Evolutionary conservation across 2,113 vertebrate genomes (phyloP), one percentile per base, ranked within the genome.

Genomic region (Neoarius graeffei): DNA sequence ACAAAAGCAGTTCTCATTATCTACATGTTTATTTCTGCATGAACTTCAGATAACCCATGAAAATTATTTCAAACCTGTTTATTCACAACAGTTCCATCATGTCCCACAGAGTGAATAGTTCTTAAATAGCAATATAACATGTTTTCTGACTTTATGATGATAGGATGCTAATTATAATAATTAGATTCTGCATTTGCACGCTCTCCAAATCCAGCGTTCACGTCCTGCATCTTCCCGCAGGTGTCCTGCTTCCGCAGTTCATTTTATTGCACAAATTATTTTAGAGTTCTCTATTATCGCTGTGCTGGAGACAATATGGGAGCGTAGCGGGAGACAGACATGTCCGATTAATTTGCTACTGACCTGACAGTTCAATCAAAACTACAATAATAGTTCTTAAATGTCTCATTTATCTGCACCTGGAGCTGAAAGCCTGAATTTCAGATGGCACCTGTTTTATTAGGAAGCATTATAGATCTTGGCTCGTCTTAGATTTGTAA

Each of bases 291-390:
- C 60, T 67, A 84, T 88, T 84, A 88, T 25, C 27, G 13, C 81
- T 48, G 73, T 14, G 81, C 84, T 50, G 74, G 48, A 81, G 87
- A 85, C 23, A 27, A 74, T 81, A 77, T 20, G 56, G 42, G 35
- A 59, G 54, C 80, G 23, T 67, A 62, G 85, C 35, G 0, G 27
- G 59, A 87, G 76, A 85, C 81, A 54, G 67, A 81, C 67, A 74
- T 62, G 76, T 86, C 87, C 30, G 82, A 89, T 88, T 77, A 59
- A 85, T 84, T 88, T 74, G 59, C 84, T 80, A 27, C 62, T 60
- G 35, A 62, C 27, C 81, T 94, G 94, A 94, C 93, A 93, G 92
- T 91, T 94, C 92, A 94, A 94, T 95, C 92, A 94, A 94, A 93
- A 88, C 57, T 89, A 64, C 80, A 81, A 92, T 92, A 94, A 94